These are phyloP conservation scores for Regulus satrapa DNA, from an alignment of 2,113 vertebrate genomes.

Conservation along the genomic window DNA sequence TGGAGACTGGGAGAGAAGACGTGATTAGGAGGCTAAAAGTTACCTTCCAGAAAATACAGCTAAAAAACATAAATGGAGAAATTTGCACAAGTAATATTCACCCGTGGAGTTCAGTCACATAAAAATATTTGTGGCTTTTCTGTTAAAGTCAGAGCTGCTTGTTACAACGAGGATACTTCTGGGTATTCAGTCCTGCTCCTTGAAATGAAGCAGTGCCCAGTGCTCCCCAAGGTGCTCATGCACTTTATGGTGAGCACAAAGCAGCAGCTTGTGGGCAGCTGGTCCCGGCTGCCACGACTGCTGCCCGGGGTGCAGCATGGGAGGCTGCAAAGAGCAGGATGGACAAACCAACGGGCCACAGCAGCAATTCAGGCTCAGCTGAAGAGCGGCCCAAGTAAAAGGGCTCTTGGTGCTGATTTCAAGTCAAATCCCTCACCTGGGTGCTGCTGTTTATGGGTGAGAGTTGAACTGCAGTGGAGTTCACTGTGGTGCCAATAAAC, in stretches of 20 bases:
- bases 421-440: neutral
- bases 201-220: neutral
- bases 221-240: neutral
- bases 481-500: neutral
- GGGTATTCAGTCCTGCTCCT: neutral
- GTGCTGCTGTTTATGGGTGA: neutral
- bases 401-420: neutral
- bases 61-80: neutral
- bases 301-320: neutral
- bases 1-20: neutral
- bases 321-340: neutral
- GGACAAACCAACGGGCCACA: neutral
- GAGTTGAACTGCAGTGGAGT: neutral
- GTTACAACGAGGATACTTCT: neutral
- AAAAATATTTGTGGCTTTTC: neutral
- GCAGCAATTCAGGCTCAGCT: neutral
- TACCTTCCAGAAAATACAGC: neutral
- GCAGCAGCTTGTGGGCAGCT: neutral
- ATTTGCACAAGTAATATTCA: neutral
- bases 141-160: neutral
- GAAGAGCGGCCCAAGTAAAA: neutral
- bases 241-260: neutral
- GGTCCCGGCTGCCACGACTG: neutral
- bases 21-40: neutral
- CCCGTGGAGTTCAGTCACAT: neutral